Conservation (phyloP, 2,888 invertebrate species). For the Archips xylosteana region DNA sequence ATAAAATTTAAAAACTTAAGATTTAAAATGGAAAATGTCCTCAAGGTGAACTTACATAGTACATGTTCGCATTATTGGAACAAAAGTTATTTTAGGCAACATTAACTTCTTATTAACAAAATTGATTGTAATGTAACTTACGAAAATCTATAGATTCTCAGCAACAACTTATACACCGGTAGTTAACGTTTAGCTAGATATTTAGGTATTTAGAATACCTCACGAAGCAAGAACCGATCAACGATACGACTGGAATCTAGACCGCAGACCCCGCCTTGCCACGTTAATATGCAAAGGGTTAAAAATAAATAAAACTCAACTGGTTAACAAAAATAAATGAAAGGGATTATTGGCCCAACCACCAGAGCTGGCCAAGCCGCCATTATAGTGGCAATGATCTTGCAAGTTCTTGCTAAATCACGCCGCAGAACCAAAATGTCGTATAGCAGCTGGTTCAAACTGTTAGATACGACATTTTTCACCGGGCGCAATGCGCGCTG, state of each 20-base stretch:
- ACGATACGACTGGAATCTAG: slow-evolving; percentile 42
- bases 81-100: neutral
- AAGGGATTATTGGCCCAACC: slow-evolving; percentile 69
- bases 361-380: slow-evolving; percentile 63
- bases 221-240: slow-evolving; percentile 24
- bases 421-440: slow-evolving; percentile 11
- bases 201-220: slow-evolving; percentile 14
- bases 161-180: too few species aligned
- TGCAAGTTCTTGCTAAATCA: slow-evolving; percentile 51
- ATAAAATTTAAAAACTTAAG: too few species aligned
- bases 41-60: too few species aligned
- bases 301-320: slow-evolving; percentile 65
- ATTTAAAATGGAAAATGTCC: too few species aligned
- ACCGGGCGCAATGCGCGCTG: neutral
- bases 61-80: neutral
- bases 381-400: slow-evolving; percentile 71
- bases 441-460: neutral
- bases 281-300: slow-evolving; percentile 68
- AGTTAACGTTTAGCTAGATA: neutral
- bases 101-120: neutral
- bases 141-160: neutral
- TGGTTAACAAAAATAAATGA: slow-evolving; percentile 64
- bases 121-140: neutral
- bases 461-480: slow-evolving; percentile 6
- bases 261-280: slow-evolving; percentile 46